phyloP scores from a whole-genome alignment of 2,888 invertebrate genomes.

The Acronicta alni region DNA sequence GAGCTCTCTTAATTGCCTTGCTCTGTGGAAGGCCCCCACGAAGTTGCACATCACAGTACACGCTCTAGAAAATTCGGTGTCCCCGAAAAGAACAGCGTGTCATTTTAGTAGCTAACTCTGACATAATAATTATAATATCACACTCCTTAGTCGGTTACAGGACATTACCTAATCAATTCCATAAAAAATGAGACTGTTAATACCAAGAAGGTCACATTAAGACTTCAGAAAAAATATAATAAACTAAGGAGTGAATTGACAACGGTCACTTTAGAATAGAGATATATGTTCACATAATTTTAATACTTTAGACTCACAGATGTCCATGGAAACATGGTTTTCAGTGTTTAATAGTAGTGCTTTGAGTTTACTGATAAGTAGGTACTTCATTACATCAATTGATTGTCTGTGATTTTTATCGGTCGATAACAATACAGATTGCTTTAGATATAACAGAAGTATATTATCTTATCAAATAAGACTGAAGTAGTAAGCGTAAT shows the following conservation, averaged over 20 bases:
- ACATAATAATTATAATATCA: too few relatives aligned
- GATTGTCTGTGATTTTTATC: constrained; percentile 8
- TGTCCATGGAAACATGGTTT: constrained; percentile 21
- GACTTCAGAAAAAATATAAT: too few relatives aligned
- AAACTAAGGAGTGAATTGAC: too few relatives aligned
- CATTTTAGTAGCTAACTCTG: neutral
- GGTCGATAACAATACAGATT: constrained; percentile 22
- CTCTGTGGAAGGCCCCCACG: too few relatives aligned
- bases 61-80: neutral
- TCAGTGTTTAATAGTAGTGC: neutral
- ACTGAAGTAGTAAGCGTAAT: constrained; percentile 32
- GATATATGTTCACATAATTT: too few relatives aligned
- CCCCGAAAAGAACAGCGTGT: neutral
- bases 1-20: too few relatives aligned
- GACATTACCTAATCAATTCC: neutral
- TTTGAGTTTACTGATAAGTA: constrained; percentile 23
- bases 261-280: too few relatives aligned
- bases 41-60: neutral
- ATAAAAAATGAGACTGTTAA: neutral
- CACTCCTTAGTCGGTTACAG: neutral
- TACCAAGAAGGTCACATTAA: neutral
- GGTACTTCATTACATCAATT: constrained; percentile 11
- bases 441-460: constrained; percentile 15
- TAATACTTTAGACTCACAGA: neutral
- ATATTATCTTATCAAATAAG: constrained; percentile 45